These are phyloP conservation scores for Drosophila bocki DNA, from an alignment of 1,140 invertebrate genomes.

Conservation along the genomic window DNA sequence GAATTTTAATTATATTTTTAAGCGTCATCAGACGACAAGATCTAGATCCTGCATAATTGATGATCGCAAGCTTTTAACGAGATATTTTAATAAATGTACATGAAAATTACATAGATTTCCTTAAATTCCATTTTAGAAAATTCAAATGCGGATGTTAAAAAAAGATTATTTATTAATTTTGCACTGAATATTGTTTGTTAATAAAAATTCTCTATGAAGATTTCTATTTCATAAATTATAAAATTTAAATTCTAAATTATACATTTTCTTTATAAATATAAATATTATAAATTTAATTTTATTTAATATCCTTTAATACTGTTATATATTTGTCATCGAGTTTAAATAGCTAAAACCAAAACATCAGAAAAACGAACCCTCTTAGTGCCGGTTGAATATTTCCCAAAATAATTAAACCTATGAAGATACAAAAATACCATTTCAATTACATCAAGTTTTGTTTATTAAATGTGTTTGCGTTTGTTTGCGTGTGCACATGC, in stretches of 20 bases:
- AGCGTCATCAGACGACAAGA: not conserved
- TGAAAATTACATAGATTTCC: not conserved
- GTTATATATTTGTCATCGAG: not conserved
- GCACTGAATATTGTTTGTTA: no score
- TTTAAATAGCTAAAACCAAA: not conserved
- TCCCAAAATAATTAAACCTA: not conserved
- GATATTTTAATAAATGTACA: not conserved
- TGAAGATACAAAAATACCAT: not conserved
- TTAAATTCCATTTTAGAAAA: not conserved
- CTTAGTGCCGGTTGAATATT: not conserved
- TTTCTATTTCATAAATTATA: no score
- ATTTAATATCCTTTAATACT: no score
- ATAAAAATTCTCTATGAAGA: not conserved
- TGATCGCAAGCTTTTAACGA: not conserved
- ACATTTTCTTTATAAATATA: no score
- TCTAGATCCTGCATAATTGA: not conserved
- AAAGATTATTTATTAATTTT: no score
- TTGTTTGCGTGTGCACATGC: conserved; percentile 5
- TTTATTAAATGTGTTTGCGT: conserved; percentile 8
- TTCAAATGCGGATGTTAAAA: not conserved
- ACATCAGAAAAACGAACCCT: not conserved
- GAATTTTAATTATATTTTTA: not conserved
- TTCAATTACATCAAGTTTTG: not conserved
- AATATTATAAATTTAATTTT: no score
- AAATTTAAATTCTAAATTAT: no score